A percentile compares a stretch with the other conserved stretches of the same genome.
These are phyloP conservation scores for Alentia gelatinosa DNA, from an alignment of 2,888 invertebrate species.

Conservation along the genomic window DNA sequence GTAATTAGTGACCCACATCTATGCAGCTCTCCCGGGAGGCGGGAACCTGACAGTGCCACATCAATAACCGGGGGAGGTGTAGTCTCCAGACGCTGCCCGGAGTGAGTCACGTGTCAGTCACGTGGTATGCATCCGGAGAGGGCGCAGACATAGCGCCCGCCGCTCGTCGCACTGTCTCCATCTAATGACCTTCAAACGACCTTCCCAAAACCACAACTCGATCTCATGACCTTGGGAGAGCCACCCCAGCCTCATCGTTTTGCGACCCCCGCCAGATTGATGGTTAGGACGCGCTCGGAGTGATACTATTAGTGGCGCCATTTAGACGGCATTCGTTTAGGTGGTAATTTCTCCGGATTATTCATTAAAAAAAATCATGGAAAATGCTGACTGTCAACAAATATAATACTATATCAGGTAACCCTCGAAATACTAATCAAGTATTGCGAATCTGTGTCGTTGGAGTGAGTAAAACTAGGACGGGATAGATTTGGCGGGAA, in stretches of 20 bases:
- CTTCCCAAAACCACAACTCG: slow-evolving; percentile 6
- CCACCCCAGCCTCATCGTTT: background rate
- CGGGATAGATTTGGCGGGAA: slow-evolving; percentile 11
- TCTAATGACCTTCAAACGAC: slow-evolving; percentile 16
- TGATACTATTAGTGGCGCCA: background rate
- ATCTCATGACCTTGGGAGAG: background rate
- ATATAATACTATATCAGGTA: no score
- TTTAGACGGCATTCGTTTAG: no score
- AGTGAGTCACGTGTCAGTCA: background rate
- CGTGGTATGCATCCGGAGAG: background rate
- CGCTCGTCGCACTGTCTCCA: slow-evolving; percentile 8
- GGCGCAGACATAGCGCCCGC: background rate
- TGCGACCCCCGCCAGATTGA: background rate
- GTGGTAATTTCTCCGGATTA: no score
- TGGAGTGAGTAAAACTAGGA: no score
- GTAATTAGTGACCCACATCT: slow-evolving; percentile 9
- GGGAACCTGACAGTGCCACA: background rate
- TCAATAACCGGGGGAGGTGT: background rate
- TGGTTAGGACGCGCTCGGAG: background rate
- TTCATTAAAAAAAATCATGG: no score
- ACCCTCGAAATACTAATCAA: no score
- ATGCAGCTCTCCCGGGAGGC: background rate
- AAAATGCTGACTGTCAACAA: no score
- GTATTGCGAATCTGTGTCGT: no score
- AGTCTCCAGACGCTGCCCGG: background rate